Evolutionary conservation across 2,888 invertebrate species (phyloP).

Genomic region (Ommatoiulus sabulosus): DNA sequence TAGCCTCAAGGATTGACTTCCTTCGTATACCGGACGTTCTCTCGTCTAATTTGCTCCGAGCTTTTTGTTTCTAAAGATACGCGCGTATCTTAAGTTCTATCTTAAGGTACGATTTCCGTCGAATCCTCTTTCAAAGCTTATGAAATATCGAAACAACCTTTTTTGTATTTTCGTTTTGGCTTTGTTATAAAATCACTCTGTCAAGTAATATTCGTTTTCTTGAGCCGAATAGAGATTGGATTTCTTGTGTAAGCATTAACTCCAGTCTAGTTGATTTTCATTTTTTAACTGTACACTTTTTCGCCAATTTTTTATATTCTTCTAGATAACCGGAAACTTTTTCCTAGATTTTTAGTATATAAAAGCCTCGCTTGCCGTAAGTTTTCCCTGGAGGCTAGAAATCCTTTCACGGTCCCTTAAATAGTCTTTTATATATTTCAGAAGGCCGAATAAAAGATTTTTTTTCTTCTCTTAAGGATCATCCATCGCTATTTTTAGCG

Average conservation of each 20-base stretch:
- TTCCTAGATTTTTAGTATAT: not conserved
- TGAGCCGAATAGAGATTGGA: not conserved
- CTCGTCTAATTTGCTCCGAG: not conserved
- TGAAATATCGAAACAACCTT: not conserved
- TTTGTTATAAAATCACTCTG: not conserved
- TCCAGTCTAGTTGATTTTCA: not conserved
- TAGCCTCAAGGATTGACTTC: not conserved
- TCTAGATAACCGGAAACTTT: not conserved
- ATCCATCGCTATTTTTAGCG: not conserved
- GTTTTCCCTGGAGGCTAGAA: slow-evolving; percentile 30
- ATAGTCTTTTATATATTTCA: slow-evolving; percentile 44
- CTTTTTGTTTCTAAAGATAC: not conserved
- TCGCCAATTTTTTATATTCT: not conserved
- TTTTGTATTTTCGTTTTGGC: not conserved
- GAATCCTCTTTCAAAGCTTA: not conserved
- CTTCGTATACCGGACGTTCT: not conserved
- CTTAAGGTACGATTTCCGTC: not conserved
- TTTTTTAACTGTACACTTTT: not conserved
- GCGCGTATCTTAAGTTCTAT: not conserved
- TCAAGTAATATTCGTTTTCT: not conserved
- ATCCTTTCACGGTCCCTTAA: slow-evolving; percentile 47
- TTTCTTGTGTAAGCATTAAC: not conserved
- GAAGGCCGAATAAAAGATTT: slow-evolving; percentile 40
- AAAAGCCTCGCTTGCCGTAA: slow-evolving; percentile 24
- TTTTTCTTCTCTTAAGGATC: slow-evolving; percentile 9